Percentiles rank a stretch among this genome's conserved stretches.
Evolutionary conservation across 2,888 invertebrate genomes (phyloP).

Genomic region (Allygus modestus): DNA sequence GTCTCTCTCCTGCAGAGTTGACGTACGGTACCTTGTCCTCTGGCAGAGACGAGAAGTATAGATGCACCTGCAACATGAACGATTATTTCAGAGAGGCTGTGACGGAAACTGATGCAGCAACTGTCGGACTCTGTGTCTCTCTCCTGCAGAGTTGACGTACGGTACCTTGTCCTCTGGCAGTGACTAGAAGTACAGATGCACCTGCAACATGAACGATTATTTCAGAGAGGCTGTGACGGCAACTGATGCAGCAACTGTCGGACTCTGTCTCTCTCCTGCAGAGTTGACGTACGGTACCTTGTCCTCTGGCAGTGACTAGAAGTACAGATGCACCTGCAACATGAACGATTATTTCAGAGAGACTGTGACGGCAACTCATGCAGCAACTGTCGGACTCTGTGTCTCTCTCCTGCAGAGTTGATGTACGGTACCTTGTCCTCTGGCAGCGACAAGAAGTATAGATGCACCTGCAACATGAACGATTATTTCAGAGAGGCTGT

Average conservation of each 20-base stretch:
- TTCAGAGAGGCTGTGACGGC: slow-evolving; percentile 95
- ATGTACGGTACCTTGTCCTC: slow-evolving; percentile 99
- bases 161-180: slow-evolving; percentile 98
- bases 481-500: slow-evolving; percentile 85
- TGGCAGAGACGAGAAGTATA: slow-evolving; percentile 96
- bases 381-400: slow-evolving; percentile 95
- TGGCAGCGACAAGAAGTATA: slow-evolving; percentile 96
- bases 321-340: slow-evolving; percentile 96
- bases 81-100: slow-evolving; percentile 85
- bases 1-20: slow-evolving; percentile 95
- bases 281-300: slow-evolving; percentile 98
- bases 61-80: slow-evolving; percentile 86
- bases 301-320: slow-evolving; percentile 96
- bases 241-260: slow-evolving; percentile 96
- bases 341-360: slow-evolving; percentile 79
- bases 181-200: slow-evolving; percentile 97
- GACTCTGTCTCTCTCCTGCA: slow-evolving; percentile 93
- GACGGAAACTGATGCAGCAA: slow-evolving; percentile 97
- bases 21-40: slow-evolving; percentile 99
- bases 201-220: slow-evolving; percentile 78
- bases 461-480: slow-evolving; percentile 86
- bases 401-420: slow-evolving; percentile 95
- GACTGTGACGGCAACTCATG: slow-evolving; percentile 97
- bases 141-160: slow-evolving; percentile 96
- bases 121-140: slow-evolving; percentile 95